phyloP scores from a whole-genome alignment of 2,888 invertebrate genomes.

The Hydriomena furcata region DNA sequence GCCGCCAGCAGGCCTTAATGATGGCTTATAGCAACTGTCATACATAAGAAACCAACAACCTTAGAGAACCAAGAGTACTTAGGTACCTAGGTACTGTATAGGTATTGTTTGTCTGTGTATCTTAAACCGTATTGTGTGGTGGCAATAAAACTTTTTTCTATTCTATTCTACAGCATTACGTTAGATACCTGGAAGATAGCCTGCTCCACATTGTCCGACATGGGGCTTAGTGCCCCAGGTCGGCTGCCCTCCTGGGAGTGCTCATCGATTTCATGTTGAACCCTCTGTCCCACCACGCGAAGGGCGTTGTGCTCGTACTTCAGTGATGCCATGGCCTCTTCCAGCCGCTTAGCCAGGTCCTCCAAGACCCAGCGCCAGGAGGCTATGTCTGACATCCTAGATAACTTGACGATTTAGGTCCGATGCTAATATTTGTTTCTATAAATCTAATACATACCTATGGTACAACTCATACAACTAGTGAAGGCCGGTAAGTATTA shows the following conservation, averaged over 20 bases:
- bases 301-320: slow-evolving; percentile 65
- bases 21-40: too few relatives aligned
- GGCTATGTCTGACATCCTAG: slow-evolving; percentile 67
- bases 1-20: too few relatives aligned
- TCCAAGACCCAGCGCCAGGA: slow-evolving; percentile 75
- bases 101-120: too few relatives aligned
- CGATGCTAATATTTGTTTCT: not conserved
- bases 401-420: slow-evolving; percentile 3
- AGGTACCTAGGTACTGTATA: not conserved
- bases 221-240: slow-evolving; percentile 62
- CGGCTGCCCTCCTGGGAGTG: slow-evolving; percentile 48
- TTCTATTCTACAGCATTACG: too few relatives aligned
- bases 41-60: too few relatives aligned
- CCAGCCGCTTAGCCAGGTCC: slow-evolving; percentile 63
- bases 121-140: too few relatives aligned
- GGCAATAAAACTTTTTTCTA: too few relatives aligned
- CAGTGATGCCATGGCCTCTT: slow-evolving; percentile 54
- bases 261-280: slow-evolving; percentile 55
- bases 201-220: slow-evolving; percentile 62
- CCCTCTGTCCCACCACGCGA: slow-evolving; percentile 56
- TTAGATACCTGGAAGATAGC: slow-evolving; percentile 58
- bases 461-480: too few relatives aligned
- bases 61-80: too few relatives aligned
- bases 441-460: too few relatives aligned
- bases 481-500: not conserved